Base-by-base conservation (phyloP, 2,113 vertebrate genomes). In the Xiphophorus hellerii region DNA sequence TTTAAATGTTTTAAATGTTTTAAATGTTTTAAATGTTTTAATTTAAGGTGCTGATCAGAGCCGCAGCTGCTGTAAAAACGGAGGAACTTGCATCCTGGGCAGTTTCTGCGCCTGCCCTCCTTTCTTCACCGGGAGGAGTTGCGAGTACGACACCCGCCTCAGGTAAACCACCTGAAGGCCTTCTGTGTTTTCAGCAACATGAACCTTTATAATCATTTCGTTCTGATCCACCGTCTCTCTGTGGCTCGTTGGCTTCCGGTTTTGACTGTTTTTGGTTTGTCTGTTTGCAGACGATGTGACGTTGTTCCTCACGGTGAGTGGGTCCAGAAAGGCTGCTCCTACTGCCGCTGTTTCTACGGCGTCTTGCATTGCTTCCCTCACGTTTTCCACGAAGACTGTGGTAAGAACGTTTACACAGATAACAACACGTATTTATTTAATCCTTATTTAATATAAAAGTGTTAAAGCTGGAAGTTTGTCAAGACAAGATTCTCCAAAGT, bases 11-110 rank as follows among this genome's bases (percentile, higher is more conserved):
- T 54, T 0, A 37, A 35, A 37, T 12, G 10, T 37, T 17, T 39
- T 31, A 12, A 14, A 44, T 44, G 14, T 44, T 44, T 42, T 4
- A 14, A 42, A 2, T 42, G 14, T 30, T 33, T 54, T 30, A 30
- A 30, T 12, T 1, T 7, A 7, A 95, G 94, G 87, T 75, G 73
- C 92, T 1, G 91, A 91, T 33, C 93, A 94, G 83, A 95, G 92
- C 77, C 94, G 87, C 0, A 93, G 81, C 71, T 94, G 92, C 79
- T 96, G 93, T 71, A 88, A 95, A 67, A 96, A 95, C 7, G 89
- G 91, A 72, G 94, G 86, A 5, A 94, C 89, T 0, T 94, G 90
- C 29, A 95, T 96, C 71, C 81, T 95, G 73, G 92, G 90, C 2
- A 93, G 87, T 67, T 95, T 94, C 84, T 95, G 92, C 1, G 54